phyloP scores from a whole-genome alignment of 2,113 vertebrate genomes.

The Cephalopholis sonnerati region DNA sequence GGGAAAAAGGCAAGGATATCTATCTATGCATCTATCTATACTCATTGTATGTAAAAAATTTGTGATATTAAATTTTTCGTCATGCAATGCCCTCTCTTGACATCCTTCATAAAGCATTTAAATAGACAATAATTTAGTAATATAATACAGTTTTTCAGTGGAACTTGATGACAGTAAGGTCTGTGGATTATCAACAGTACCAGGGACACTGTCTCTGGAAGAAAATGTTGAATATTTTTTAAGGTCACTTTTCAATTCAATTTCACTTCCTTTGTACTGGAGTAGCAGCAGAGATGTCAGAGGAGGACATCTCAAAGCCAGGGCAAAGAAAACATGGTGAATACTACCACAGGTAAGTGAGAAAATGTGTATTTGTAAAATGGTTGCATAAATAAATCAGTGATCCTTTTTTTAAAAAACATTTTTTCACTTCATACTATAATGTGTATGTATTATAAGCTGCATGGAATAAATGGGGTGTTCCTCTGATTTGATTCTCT shows the following conservation, averaged over 20 bases:
- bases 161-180: not conserved
- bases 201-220: not conserved
- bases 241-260: too few species aligned
- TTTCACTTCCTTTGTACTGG: not conserved
- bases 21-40: not conserved
- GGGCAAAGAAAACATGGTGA: not conserved
- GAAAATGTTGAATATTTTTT: not conserved
- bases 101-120: not conserved
- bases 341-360: not conserved
- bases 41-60: not conserved
- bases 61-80: not conserved
- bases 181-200: not conserved
- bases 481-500: not conserved
- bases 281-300: not conserved
- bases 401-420: not conserved
- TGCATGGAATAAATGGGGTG: not conserved
- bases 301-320: not conserved
- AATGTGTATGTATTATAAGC: slow-evolving; percentile 3
- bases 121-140: not conserved
- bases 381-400: not conserved
- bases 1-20: not conserved
- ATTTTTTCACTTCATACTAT: too few species aligned
- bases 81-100: not conserved
- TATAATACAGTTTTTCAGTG: not conserved
- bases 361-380: not conserved